Evolutionary conservation across 2,797 vertebrate species (phyloP), one percentile per base, ranked within the genome.

Genomic region (Hydrolagus colliei): DNA sequence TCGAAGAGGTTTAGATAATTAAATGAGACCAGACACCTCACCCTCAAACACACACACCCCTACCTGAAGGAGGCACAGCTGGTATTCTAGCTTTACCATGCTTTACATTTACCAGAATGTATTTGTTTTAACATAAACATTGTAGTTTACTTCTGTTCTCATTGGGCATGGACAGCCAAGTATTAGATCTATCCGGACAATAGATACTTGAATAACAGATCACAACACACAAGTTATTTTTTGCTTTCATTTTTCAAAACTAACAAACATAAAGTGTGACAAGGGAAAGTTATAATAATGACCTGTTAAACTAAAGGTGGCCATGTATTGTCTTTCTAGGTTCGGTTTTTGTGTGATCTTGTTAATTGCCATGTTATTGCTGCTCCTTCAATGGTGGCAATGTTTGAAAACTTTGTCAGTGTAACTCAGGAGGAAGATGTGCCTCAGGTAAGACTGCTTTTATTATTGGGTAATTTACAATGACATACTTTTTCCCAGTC

Each of bases 281-380:
- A 52, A 52, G 41, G 41, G 41, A 52, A 52, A 52, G 41, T 52
- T 52, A 6, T 27, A 27, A 27, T 27, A 27, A 27, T 3, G 41
- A 52, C 41, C 41, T 35, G 73, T 74, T 74, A n/a, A 9, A 12
- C 73, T n/a, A 35, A 12, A 35, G 32, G 12, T 32, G 52, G n/a
- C 78, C 27, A 82, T 63, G 32, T 41, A 62, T 32, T 80, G 9
- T 6, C 65, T 85, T 20, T 86, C 86, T 87, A 99, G 97, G 96
- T 99, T 65, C 97, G 97, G 80, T 98, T 99, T 89, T 92, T 99
- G 1, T 96, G 96, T 0, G 98, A 99, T 89, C 92, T 99, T 87
- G 97, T 99, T 86, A 99, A 99, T 90, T 99, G 98, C 89, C 98
- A 99, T 0, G 98, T 99, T 88, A 99, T 99, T 84, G 96, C 98